Evolutionary conservation across 1,140 invertebrate species (phyloP).

Genomic region (Scaptomyza montana): DNA sequence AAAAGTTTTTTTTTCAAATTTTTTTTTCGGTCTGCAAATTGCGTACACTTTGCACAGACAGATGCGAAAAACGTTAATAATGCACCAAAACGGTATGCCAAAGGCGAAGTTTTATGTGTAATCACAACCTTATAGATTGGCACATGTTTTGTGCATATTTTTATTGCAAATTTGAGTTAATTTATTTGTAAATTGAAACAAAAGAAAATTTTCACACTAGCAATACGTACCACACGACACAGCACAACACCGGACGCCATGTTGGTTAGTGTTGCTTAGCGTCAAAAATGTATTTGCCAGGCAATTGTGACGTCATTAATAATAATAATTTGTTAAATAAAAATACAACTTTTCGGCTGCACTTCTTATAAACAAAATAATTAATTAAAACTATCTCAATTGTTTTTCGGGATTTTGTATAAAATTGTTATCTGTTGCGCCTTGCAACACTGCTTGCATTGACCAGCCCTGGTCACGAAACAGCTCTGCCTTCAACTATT

Average conservation of each 20-base stretch:
- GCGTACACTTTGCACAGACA: conserved; percentile 51
- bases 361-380: no score
- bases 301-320: conserved; percentile 27
- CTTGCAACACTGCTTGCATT: conserved; percentile 19
- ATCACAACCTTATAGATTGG: conserved; percentile 31
- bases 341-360: no score
- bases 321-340: no score
- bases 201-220: conserved; percentile 71
- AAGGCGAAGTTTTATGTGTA: conserved; percentile 29
- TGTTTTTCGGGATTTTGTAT: not conserved
- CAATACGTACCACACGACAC: conserved; percentile 75
- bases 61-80: conserved; percentile 45
- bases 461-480: conserved; percentile 36
- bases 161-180: conserved; percentile 58
- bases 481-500: conserved; percentile 22
- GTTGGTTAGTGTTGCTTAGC: conserved; percentile 51
- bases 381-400: no score
- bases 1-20: conserved; percentile 49
- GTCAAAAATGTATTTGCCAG: conserved; percentile 4
- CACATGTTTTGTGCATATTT: conserved; percentile 57
- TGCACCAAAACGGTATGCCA: conserved; percentile 29
- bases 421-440: not conserved
- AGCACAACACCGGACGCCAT: conserved; percentile 72
- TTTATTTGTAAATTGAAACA: conserved; percentile 59
- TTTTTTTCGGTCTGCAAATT: conserved; percentile 70